Percentiles rank a stretch among this genome's conserved stretches.
Evolutionary conservation across 92 coral and sea anemone genomes (phyloP).

Genomic region (Plumapathes pennacea): DNA sequence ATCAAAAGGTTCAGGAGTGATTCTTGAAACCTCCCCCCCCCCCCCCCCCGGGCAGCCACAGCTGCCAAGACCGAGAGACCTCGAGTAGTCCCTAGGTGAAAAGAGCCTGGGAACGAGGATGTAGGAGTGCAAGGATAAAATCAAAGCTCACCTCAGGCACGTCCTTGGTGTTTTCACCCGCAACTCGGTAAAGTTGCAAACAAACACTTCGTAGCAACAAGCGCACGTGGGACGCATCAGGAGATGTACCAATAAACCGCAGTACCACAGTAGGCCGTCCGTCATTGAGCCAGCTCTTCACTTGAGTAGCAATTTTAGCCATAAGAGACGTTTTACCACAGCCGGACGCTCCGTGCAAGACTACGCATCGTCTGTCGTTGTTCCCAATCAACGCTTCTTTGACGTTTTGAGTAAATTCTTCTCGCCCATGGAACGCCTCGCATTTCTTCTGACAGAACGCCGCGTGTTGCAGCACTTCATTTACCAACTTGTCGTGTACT

Average conservation of each 20-base stretch:
- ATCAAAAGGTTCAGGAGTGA: no score
- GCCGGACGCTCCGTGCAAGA: conserved; percentile 90
- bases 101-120: no score
- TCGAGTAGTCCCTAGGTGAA: no score
- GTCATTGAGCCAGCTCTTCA: conserved; percentile 46
- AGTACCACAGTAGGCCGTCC: conserved; percentile 64
- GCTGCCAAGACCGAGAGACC: neutral
- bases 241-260: conserved; percentile 90
- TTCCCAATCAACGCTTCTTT: conserved; percentile 39
- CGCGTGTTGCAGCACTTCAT: conserved; percentile 80
- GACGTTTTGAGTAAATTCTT: conserved; percentile 56
- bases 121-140: neutral
- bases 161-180: conserved; percentile 39
- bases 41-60: neutral
- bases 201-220: conserved; percentile 81
- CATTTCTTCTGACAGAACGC: conserved; percentile 85
- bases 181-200: conserved; percentile 70
- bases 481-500: conserved; percentile 58
- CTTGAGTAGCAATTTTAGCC: conserved; percentile 72
- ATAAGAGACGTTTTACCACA: conserved; percentile 96
- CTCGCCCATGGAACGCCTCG: conserved; percentile 79
- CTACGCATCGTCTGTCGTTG: conserved; percentile 38
- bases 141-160: conserved; percentile 71
- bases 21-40: no score
- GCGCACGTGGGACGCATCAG: conserved; percentile 81